phyloP scores from a whole-genome alignment of 1,140 invertebrate genomes.

The Leptonema lineaticorne region DNA sequence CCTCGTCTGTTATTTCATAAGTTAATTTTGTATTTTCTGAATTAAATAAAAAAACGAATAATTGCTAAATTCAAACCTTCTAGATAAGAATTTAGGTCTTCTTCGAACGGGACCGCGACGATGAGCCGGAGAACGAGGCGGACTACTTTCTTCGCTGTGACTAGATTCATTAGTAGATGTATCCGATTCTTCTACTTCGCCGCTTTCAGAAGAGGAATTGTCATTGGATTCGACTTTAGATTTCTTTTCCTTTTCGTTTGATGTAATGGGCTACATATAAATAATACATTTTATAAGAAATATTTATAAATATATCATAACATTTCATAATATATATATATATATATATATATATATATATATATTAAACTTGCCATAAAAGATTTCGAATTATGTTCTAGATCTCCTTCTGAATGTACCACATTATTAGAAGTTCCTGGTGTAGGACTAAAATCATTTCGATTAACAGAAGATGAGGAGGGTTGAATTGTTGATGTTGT shows the following conservation, averaged over 20 bases:
- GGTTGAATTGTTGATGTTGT: constrained; percentile 18
- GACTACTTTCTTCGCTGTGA: constrained; percentile 49
- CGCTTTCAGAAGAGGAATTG: constrained; percentile 45
- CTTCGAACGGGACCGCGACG: constrained; percentile 26
- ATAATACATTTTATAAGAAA: neutral
- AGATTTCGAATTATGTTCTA: constrained; percentile 3
- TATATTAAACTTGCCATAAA: neutral
- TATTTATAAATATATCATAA: neutral
- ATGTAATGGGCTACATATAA: neutral
- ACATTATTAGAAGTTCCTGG: neutral
- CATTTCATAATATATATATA: neutral
- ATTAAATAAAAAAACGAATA: neutral
- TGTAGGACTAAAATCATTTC: neutral
- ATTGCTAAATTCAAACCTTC: constrained; percentile 19
- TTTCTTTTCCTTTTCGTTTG: constrained; percentile 7
- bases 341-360: neutral
- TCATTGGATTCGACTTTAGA: constrained; percentile 33
- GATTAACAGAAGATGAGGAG: neutral
- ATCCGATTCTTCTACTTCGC: constrained; percentile 40
- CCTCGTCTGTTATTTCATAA: constrained; percentile 38
- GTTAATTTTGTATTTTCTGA: neutral
- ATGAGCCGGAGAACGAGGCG: constrained; percentile 22
- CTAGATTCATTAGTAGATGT: constrained; percentile 44
- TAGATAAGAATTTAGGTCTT: constrained; percentile 29
- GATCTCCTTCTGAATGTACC: neutral